phyloP scores from a whole-genome alignment of 2,888 invertebrate genomes.

The Morpho deidamia region DNA sequence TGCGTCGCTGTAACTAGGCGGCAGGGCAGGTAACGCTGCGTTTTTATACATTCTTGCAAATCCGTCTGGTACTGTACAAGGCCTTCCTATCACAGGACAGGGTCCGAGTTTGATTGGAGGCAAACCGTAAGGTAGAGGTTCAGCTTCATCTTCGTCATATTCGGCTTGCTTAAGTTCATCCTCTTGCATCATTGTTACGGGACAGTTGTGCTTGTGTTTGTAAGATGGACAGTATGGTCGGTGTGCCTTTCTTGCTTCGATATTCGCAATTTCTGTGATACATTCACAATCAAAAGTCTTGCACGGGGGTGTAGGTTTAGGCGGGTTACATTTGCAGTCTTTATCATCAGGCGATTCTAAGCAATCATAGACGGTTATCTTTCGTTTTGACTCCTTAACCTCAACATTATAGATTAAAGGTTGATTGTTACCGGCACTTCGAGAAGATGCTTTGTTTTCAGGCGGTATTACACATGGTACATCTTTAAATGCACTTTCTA shows the following conservation, averaged over 20 bases:
- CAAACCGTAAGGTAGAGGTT: conserved; percentile 62
- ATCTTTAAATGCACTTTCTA: conserved; percentile 13
- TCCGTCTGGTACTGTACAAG: conserved; percentile 63
- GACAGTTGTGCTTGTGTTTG: conserved; percentile 58
- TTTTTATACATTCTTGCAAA: conserved; percentile 67
- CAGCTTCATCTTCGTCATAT: conserved; percentile 56
- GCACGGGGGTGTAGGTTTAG: conserved; percentile 56
- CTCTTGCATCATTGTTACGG: conserved; percentile 46
- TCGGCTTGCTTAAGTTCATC: conserved; percentile 52
- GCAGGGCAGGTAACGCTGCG: conserved; percentile 45
- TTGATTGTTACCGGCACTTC: conserved; percentile 30
- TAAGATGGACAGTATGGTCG: conserved; percentile 61
- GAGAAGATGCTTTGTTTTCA: conserved; percentile 25
- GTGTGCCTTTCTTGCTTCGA: conserved; percentile 50
- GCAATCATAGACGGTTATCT: conserved; percentile 40
- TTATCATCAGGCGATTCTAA: conserved; percentile 48
- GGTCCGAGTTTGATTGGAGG: conserved; percentile 66
- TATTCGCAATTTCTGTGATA: conserved; percentile 43
- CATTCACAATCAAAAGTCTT: conserved; percentile 66
- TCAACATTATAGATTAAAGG: conserved; percentile 35
- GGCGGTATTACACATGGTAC: conserved; percentile 22
- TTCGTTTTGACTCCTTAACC: conserved; percentile 29
- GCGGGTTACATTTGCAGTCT: conserved; percentile 61
- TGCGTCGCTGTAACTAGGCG: conserved; percentile 58
- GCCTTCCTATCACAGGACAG: conserved; percentile 67